These are phyloP conservation scores for Notarius quadriscutis DNA, from an alignment of 2,113 vertebrate genomes.

Conservation along the genomic window DNA sequence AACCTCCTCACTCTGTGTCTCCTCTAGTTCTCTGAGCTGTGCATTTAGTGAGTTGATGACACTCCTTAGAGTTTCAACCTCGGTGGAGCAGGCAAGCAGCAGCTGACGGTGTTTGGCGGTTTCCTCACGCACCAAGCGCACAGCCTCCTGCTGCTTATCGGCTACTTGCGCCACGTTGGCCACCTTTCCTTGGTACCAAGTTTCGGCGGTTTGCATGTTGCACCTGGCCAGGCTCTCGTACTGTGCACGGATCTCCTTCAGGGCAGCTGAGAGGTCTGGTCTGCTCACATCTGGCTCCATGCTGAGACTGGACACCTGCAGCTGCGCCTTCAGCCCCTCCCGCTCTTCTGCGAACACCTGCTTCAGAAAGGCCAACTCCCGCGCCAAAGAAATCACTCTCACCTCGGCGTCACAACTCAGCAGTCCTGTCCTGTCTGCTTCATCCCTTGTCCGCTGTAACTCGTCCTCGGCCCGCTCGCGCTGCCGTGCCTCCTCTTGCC, in stretches of 20 bases:
- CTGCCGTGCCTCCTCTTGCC: slow-evolving; percentile 66
- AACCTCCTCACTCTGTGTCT: slow-evolving; percentile 76
- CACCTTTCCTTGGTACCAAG: slow-evolving; percentile 79
- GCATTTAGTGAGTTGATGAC: slow-evolving; percentile 76
- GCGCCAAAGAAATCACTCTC: slow-evolving; percentile 72
- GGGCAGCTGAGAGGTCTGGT: slow-evolving; percentile 74
- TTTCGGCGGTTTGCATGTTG: slow-evolving; percentile 79
- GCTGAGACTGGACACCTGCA: slow-evolving; percentile 70
- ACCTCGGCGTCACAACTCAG: slow-evolving; percentile 70
- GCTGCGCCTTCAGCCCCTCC: slow-evolving; percentile 69
- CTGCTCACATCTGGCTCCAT: slow-evolving; percentile 66
- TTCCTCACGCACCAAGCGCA: slow-evolving; percentile 80
- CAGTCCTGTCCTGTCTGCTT: slow-evolving; percentile 65
- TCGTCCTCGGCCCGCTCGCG: slow-evolving; percentile 68
- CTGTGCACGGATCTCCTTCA: slow-evolving; percentile 77
- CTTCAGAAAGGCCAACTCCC: slow-evolving; percentile 78
- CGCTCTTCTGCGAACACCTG: slow-evolving; percentile 76
- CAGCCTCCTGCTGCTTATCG: slow-evolving; percentile 75
- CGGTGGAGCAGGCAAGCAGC: slow-evolving; percentile 76
- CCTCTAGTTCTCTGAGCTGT: slow-evolving; percentile 79
- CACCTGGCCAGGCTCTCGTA: slow-evolving; percentile 76
- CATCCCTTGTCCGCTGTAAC: slow-evolving; percentile 68
- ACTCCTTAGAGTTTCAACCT: slow-evolving; percentile 78
- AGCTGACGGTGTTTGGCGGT: slow-evolving; percentile 79
- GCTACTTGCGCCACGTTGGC: slow-evolving; percentile 74